Evolutionary conservation across 2,113 vertebrate species (phyloP), one percentile per base, ranked within the genome.

Genomic region (Lampris incognitus): DNA sequence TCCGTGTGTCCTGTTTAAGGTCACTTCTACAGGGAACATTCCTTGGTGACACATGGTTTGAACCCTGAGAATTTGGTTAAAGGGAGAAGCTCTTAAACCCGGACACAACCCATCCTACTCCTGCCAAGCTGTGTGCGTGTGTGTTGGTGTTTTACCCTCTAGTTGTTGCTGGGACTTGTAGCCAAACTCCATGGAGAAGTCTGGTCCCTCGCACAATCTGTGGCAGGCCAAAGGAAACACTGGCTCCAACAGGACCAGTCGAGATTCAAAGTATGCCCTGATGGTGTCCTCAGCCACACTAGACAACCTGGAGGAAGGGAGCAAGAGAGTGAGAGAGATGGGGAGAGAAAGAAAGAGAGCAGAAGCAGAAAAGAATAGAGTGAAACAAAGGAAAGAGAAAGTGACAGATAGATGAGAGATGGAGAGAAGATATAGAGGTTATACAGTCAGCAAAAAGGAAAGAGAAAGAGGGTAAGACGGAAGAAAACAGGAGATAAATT

Each of bases 181-280:
- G 87, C 86, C 93, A 74, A 99, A 99, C 78, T 98, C 97, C 1
- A 91, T 89, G 46, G 96, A 96, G 67, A 98, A 99, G 81, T 99
- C 95, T 1, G 97, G 96, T 39, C 98, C 97, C 60, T 99, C 98
- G 10, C 97, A 99, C 36, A 99, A 95, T 46, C 97, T 92, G 78
- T 99, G 98, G 84, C 97, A 99, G 0, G 97, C 97, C 56, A 99
- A 88, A 57, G 97, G 97, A 72, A 99, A 98, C 62, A 98, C 84
- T 0, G 97, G 94, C 82, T 99, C 97, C 85, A 99, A 85, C 39
- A 99, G 82, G 63, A 81, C 86, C 76, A 99, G 94, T 0, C 96
- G 96, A 1, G 94, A 87, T 92, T 99, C 97, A 81, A 99, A 99
- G 55, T 97, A 99, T 1, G 94, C 89, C 78, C 91, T 93, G 87